These are phyloP conservation scores for Campoletis sonorensis DNA, from an alignment of 1,140 invertebrate genomes.

Conservation along the genomic window DNA sequence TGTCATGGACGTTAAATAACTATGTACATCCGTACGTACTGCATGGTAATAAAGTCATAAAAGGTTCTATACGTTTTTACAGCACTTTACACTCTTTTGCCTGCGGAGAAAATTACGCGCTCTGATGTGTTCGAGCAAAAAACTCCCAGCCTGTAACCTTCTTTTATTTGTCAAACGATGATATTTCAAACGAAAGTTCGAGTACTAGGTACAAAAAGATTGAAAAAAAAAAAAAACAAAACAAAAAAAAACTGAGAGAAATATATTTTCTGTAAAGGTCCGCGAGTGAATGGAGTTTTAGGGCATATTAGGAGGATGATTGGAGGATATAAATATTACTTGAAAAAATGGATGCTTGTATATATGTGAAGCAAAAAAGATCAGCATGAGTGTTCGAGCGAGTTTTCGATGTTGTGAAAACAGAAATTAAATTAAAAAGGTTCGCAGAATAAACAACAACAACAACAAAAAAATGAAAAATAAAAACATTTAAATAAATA, in stretches of 20 bases:
- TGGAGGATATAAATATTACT: not conserved
- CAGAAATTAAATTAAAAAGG: slow-evolving; percentile 20
- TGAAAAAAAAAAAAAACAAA: no score
- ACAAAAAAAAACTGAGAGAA: slow-evolving; percentile 22
- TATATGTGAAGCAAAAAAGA: not conserved
- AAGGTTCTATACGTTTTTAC: not conserved
- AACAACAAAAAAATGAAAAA: not conserved
- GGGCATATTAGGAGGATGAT: not conserved
- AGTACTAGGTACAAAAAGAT: not conserved
- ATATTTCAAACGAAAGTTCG: slow-evolving; percentile 7
- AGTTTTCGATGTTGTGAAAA: slow-evolving; percentile 49
- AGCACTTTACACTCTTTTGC: slow-evolving; percentile 6
- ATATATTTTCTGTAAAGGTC: slow-evolving; percentile 37
- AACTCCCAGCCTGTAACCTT: not conserved
- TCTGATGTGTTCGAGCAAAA: not conserved
- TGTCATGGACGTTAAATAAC: not conserved
- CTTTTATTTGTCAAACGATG: not conserved
- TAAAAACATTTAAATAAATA: no score
- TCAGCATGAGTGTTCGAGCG: slow-evolving; percentile 19
- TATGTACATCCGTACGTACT: no score
- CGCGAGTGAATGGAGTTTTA: not conserved
- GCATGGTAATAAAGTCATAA: not conserved
- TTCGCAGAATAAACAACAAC: slow-evolving; percentile 34
- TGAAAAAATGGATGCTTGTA: slow-evolving; percentile 12
- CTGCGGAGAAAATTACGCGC: not conserved